These are phyloP conservation scores for Yoshiicerus persimilis DNA, from an alignment of 1,140 invertebrate species.

Conservation along the genomic window DNA sequence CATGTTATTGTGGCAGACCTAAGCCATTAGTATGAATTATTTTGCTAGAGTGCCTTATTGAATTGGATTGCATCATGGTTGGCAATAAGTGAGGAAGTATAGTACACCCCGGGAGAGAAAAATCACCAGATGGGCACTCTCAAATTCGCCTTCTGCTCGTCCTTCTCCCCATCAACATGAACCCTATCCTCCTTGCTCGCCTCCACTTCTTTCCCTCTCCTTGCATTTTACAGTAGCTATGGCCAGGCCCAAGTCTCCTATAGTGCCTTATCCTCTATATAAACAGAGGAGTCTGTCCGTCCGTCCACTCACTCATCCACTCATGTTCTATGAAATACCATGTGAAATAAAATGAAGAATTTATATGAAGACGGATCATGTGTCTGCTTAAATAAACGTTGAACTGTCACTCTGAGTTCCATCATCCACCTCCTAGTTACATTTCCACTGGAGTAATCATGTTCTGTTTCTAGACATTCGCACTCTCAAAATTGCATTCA, in stretches of 20 bases:
- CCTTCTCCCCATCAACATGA: neutral
- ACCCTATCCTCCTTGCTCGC: neutral
- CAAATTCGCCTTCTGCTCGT: neutral
- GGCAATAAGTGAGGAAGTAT: conserved; percentile 4
- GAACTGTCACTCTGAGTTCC: neutral
- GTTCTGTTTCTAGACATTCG: neutral
- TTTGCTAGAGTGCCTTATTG: conserved; percentile 17
- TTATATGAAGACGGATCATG: conserved; percentile 9
- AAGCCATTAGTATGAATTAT: conserved; percentile 30
- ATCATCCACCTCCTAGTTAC: neutral
- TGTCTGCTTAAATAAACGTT: neutral
- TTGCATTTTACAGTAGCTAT: neutral
- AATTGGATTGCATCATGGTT: conserved; percentile 29
- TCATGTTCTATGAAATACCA: neutral
- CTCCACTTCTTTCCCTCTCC: neutral
- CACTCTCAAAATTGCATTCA: neutral
- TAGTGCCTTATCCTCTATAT: too few relatives aligned
- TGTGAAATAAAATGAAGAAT: conserved; percentile 13
- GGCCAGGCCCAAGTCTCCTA: neutral
- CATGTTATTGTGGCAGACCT: conserved; percentile 26
- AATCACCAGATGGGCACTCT: conserved; percentile 10
- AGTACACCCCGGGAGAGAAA: neutral
- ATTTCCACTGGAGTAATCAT: neutral
- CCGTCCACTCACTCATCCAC: neutral
- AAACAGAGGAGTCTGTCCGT: neutral